These are phyloP conservation scores for Hylia prasina DNA, from an alignment of 2,113 vertebrate species.

Conservation along the genomic window DNA sequence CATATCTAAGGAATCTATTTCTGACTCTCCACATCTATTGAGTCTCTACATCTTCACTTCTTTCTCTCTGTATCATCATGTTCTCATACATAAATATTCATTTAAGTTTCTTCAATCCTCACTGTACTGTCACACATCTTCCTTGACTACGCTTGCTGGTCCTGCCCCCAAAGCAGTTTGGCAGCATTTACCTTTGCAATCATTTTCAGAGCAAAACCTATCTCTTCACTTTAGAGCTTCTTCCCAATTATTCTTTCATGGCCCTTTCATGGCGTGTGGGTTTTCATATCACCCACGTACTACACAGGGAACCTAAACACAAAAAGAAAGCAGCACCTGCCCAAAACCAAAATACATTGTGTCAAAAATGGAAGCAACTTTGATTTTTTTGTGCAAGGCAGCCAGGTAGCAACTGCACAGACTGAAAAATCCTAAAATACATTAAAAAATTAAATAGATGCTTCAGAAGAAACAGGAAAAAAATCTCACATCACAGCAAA, in stretches of 20 bases:
- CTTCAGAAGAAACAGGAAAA: not conserved
- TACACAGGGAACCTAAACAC: not conserved
- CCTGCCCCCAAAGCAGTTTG: not conserved
- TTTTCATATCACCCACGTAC: not conserved
- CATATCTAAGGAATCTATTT: not conserved
- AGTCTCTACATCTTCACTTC: not conserved
- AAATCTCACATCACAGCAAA: not conserved
- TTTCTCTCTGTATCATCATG: not conserved
- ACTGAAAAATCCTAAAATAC: not conserved
- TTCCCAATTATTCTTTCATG: not conserved
- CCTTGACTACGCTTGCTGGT: not conserved
- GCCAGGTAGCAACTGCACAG: not conserved
- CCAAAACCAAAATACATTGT: not conserved
- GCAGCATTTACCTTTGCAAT: not conserved
- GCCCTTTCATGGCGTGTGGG: not conserved
- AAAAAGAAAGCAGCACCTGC: not conserved
- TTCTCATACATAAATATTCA: not conserved
- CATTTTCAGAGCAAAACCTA: not conserved
- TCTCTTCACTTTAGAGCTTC: not conserved
- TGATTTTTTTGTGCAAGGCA: not conserved
- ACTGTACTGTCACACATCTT: not conserved
- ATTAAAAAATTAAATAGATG: not conserved
- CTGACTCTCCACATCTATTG: not conserved
- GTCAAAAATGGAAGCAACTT: not conserved
- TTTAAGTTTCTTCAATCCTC: not conserved